Base-by-base conservation (phyloP, 1,140 invertebrate species). In the Patella vulgata region DNA sequence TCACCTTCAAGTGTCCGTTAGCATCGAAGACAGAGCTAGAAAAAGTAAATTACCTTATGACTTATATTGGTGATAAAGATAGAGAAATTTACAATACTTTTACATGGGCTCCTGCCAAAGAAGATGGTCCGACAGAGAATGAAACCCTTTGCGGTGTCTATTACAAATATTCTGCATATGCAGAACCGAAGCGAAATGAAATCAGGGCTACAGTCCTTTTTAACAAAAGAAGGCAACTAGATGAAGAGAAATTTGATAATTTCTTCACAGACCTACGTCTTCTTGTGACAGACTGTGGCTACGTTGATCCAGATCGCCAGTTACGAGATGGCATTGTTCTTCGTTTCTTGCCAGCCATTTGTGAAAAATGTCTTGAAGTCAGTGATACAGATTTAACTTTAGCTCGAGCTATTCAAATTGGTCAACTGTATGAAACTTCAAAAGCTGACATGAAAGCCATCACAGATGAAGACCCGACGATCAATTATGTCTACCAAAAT, bases 21-120 rank as follows among this genome's bases (percentile, higher is more conserved):
- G 27, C 43, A 3, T 30, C 5, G 0, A 59, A 64, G 31, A 1
- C 0, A 9, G 55, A 64, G 59, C 19, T 33, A 17, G 31, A 59
- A 36, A 57, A 58, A 27, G 55, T 64, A 21, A 51, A 58, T 27
- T 59, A 64, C 27, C 48, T 59, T 6, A 64, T 59, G 55, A 64
- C 62, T 5, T 59, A 30, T 30, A 64, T 64, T 21, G 62, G 62
- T 17, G 47, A 64, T 33, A 59, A 64, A 50, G 62, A 56, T n/a
- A 17, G 55, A 3, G 62, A 64, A 36, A 59, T 64, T 14, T 64
- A 64, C 39, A 30, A 36, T 19, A 64, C 56, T 5, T 59, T 59
- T 31, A 39, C 55, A 3, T 64, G 44, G 44, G 27, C 33, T 5
- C 43, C 62, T 39, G 56, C 55, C 8, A 39, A 21, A 17, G 62